Conservation (phyloP, 2,113 vertebrate species). For the Eolophus roseicapilla region DNA sequence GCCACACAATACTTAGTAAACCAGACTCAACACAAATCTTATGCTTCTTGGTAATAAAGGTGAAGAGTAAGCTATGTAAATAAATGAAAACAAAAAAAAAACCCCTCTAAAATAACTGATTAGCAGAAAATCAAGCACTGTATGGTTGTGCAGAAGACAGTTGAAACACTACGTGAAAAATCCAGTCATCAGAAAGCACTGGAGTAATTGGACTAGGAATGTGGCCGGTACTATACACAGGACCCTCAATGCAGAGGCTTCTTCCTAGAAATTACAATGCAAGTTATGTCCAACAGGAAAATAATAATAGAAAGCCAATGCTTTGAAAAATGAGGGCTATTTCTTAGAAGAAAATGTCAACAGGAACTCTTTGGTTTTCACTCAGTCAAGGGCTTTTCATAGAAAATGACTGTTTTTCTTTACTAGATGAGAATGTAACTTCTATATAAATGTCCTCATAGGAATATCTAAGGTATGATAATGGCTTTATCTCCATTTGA, state of each 20-base stretch:
- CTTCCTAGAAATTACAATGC: not conserved
- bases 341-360: not conserved
- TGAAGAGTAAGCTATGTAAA: not conserved
- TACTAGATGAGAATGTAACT: not conserved
- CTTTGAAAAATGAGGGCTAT: not conserved
- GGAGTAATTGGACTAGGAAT: not conserved
- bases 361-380: not conserved
- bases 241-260: accelerated
- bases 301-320: not conserved
- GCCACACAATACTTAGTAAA: not conserved
- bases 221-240: not conserved
- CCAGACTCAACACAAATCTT: not conserved
- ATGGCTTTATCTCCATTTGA: not conserved
- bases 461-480: not conserved
- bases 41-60: not conserved
- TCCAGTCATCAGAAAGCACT: not conserved
- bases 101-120: not conserved
- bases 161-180: not conserved
- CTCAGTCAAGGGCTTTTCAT: not conserved
- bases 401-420: not conserved
- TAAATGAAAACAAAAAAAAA: not conserved
- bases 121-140: not conserved
- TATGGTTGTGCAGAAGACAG: not conserved
- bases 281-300: not conserved
- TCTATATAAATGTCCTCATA: not conserved